Evolutionary conservation across 2,797 vertebrate genomes (phyloP).

Genomic region (Pseudochirops cupreus): DNA sequence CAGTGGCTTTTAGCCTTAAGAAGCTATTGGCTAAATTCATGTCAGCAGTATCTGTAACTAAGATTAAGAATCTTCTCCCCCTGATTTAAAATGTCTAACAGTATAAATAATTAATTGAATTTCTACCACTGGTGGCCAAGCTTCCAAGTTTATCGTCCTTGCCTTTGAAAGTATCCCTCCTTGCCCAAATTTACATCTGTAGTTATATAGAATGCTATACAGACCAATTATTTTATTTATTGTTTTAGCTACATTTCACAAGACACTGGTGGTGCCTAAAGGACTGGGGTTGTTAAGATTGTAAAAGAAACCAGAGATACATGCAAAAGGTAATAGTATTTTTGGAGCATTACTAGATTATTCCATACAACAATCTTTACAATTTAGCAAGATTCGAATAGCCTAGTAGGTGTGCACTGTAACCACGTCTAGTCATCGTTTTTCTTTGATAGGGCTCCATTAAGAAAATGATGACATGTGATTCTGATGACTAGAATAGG

Average conservation of each 20-base stretch:
- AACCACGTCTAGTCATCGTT: neutral
- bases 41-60: neutral
- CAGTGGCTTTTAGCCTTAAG: neutral
- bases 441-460: neutral
- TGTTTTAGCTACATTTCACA: neutral
- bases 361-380: neutral
- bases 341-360: neutral
- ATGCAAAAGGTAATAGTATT: neutral
- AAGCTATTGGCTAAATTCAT: accelerated
- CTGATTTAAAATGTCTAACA: neutral
- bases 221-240: accelerated
- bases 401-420: neutral
- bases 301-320: neutral
- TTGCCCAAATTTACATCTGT: neutral
- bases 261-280: neutral
- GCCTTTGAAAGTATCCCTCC: neutral
- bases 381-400: neutral
- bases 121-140: accelerated
- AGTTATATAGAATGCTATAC: neutral
- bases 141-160: accelerated
- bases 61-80: neutral
- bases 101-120: accelerated
- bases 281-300: too few species aligned
- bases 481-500: neutral
- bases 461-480: neutral